Base-by-base conservation (phyloP, 2,113 vertebrate genomes). In the Platichthys stellatus region DNA sequence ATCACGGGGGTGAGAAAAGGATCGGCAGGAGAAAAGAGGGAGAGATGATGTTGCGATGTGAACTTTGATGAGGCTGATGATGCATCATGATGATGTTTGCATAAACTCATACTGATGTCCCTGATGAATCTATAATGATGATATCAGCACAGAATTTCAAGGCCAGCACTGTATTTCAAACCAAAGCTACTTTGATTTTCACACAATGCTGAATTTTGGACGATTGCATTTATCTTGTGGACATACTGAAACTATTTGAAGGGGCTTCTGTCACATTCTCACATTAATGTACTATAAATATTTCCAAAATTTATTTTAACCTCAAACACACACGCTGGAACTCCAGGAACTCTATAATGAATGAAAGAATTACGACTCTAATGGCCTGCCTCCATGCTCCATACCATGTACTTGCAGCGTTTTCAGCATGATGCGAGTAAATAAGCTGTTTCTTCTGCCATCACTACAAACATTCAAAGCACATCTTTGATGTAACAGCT, bases 1-100 rank as follows among this genome's bases (percentile, higher is more conserved):
- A 71, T 28, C 12, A 13, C 40, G 3, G 64, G 67, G 58, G 17
- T 24, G 12, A 26, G 14, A 1, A 49, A 24, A 24, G 11, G 40
- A 12, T 43, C 2, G 40, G 40, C 40, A 43, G 40, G 40, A 43
- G 40, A 43, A 43, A 24, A 57, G 58, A 64, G 0, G n/a, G 58
- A 0, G 9, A 62, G 17, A 43, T 11, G 12, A 13, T 13, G 40
- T 43, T 31, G 47, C 58, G 45, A 31, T 26, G 26, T 63, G 28
- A 90, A 59, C 66, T 70, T 77, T 47, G 71, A 81, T 79, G 59
- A 72, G 69, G 73, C 20, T 82, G 79, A 85, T 77, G 78, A 87
- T 84, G 56, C 72, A 82, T 74, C 68, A 84, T 75, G 28, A 83
- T 61, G 59, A 83, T 43, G 28, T 75, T 78, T 75, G 45, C 74